Conservation (phyloP, 2,888 invertebrate genomes). For the Drosophila macrospina region DNA sequence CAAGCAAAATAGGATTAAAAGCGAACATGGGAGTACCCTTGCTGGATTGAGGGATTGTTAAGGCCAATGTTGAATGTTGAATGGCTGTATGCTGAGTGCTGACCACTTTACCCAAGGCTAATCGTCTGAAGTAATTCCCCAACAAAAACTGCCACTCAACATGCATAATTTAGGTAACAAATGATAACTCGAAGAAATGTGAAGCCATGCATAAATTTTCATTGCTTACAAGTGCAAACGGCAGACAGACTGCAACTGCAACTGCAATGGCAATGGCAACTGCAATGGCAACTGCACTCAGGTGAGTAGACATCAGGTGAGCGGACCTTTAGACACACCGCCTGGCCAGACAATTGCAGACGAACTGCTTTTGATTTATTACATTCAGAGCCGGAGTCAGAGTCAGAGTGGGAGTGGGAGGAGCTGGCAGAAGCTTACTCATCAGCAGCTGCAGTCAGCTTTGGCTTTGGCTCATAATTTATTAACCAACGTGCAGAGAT, state of each 20-base stretch:
- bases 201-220: constrained; percentile 83
- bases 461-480: constrained; percentile 76
- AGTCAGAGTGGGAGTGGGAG: constrained; percentile 24
- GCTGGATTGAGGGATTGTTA: background rate
- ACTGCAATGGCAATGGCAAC: constrained; percentile 7
- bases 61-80: constrained; percentile 11
- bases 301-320: constrained; percentile 18
- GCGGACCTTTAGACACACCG: constrained; percentile 32
- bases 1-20: constrained; percentile 1
- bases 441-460: constrained; percentile 75
- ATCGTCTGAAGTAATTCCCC: constrained; percentile 71
- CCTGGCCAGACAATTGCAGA: constrained; percentile 69
- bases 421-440: constrained; percentile 51
- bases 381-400: constrained; percentile 21
- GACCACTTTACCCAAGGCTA: constrained; percentile 67
- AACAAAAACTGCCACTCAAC: constrained; percentile 79
- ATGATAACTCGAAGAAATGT: constrained; percentile 84
- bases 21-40: constrained; percentile 7
- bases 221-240: constrained; percentile 48
- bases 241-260: constrained; percentile 4
- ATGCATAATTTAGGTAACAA: constrained; percentile 80
- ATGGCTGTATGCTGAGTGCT: constrained; percentile 35
- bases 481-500: constrained; percentile 60
- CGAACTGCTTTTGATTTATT: constrained; percentile 83
- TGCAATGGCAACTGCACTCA: constrained; percentile 14